Evolutionary conservation across 1,140 invertebrate species (phyloP).

Genomic region (Saccostrea cuccullata): DNA sequence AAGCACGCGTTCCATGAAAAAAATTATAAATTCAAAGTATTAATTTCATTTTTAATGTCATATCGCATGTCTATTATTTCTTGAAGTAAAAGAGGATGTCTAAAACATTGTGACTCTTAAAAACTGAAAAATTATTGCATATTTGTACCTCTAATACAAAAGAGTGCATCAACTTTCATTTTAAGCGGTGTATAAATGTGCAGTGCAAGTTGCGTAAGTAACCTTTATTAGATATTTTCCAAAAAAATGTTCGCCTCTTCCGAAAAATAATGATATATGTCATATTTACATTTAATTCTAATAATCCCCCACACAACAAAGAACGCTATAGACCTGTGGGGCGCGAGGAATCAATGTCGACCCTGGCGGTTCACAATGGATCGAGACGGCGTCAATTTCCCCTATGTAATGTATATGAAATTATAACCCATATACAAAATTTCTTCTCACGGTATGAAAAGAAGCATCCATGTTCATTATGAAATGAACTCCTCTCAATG

Average conservation of each 20-base stretch:
- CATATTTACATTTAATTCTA: conserved; percentile 21
- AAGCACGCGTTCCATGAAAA: no score
- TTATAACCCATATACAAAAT: conserved; percentile 16
- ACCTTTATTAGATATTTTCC: background rate
- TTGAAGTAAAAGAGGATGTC: no score
- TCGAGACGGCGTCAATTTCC: background rate
- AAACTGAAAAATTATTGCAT: no score
- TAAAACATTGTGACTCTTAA: no score
- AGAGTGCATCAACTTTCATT: background rate
- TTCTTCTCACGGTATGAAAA: conserved; percentile 13
- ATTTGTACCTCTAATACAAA: background rate
- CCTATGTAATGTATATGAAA: conserved; percentile 11
- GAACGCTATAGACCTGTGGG: background rate
- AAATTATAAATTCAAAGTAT: no score
- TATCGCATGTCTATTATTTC: no score
- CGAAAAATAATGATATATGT: conserved; percentile 24
- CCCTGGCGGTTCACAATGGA: background rate
- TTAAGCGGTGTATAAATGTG: background rate
- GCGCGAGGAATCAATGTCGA: background rate
- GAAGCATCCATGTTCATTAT: background rate
- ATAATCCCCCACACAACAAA: background rate
- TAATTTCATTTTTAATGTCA: no score
- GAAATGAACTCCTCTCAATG: conserved; percentile 15
- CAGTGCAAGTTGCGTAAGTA: background rate
- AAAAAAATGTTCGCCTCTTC: background rate